Evolutionary conservation across 2,113 vertebrate genomes (phyloP).

Genomic region (Pteronura brasiliensis): DNA sequence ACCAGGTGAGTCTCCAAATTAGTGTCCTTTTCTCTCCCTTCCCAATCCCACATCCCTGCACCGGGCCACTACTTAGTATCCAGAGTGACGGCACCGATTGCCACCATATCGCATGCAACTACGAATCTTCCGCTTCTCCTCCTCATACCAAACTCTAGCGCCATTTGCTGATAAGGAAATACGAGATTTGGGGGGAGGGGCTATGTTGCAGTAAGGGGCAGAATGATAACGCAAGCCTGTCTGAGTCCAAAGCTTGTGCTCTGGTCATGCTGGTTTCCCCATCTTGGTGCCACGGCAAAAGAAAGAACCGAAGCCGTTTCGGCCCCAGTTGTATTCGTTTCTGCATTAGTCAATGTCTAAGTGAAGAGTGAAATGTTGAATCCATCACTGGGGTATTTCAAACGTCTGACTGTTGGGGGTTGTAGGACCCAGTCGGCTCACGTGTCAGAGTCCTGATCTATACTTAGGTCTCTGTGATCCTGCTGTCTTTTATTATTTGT

Average conservation of each 20-base stretch:
- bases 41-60: too few relatives aligned
- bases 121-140: background rate
- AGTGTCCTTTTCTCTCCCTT: background rate
- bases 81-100: background rate
- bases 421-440: background rate
- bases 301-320: background rate
- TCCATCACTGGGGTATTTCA: background rate
- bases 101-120: background rate
- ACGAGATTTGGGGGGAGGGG: background rate
- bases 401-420: background rate
- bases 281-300: background rate
- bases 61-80: background rate
- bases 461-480: background rate
- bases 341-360: background rate
- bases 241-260: background rate
- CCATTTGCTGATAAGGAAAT: background rate
- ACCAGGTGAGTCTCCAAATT: background rate
- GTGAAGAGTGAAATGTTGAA: background rate
- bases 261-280: background rate
- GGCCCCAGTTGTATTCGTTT: background rate
- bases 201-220: fast-evolving
- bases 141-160: background rate
- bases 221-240: fast-evolving
- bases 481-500: background rate
- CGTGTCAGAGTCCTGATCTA: background rate